phyloP scores from a whole-genome alignment of 2,888 invertebrate genomes.

The Tyria jacobaeae region DNA sequence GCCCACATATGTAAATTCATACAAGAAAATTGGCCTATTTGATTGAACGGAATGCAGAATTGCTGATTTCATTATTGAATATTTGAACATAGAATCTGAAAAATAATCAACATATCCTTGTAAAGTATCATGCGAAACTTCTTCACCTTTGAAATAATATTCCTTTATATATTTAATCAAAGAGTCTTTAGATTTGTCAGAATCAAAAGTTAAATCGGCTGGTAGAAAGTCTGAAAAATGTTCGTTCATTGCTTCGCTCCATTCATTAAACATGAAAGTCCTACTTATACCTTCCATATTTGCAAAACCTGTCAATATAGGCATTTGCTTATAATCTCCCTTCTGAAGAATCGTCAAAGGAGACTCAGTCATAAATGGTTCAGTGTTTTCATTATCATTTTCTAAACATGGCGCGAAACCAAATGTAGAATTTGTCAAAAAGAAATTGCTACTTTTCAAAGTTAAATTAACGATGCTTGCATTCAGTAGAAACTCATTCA shows the following conservation, averaged over 20 bases:
- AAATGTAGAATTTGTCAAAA: conserved; percentile 75
- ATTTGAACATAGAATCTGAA: conserved; percentile 79
- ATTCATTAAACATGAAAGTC: conserved; percentile 65
- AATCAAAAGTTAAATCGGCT: conserved; percentile 68
- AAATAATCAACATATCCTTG: conserved; percentile 75
- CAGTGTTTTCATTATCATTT: conserved; percentile 59
- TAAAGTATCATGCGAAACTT: conserved; percentile 60
- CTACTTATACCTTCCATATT: conserved; percentile 81
- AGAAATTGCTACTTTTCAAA: conserved; percentile 71
- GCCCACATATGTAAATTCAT: conserved; percentile 77
- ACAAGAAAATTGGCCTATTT: conserved; percentile 66
- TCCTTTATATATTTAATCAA: conserved; percentile 62
- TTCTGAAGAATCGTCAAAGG: conserved; percentile 69
- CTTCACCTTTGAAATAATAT: conserved; percentile 69
- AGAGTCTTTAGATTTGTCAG: conserved; percentile 54
- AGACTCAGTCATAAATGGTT: conserved; percentile 73
- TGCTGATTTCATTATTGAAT: conserved; percentile 72
- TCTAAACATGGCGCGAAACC: conserved; percentile 80
- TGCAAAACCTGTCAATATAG: conserved; percentile 72
- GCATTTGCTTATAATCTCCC: conserved; percentile 62
- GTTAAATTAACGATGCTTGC: conserved; percentile 59
- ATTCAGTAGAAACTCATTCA: conserved; percentile 74
- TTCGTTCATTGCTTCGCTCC: conserved; percentile 76
- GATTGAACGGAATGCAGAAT: conserved; percentile 64
- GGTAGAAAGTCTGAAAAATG: conserved; percentile 75